Conservation (phyloP, 2,888 invertebrate species). For the Mylabris sibirica region DNA sequence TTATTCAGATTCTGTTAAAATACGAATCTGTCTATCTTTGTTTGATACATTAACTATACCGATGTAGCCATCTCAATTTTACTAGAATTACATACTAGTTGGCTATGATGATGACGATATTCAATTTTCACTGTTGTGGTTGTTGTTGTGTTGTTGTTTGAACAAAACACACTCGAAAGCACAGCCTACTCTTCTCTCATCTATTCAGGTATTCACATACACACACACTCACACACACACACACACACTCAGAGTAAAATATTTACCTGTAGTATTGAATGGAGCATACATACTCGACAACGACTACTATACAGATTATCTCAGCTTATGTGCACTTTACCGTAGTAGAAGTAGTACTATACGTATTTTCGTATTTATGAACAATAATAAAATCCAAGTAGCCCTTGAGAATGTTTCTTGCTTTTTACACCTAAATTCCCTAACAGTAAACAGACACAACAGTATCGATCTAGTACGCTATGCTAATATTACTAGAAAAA, state of each 20-base stretch:
- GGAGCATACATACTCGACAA: slow-evolving; percentile 36
- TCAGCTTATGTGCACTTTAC: slow-evolving; percentile 31
- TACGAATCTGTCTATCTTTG: slow-evolving; percentile 10
- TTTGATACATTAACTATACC: background rate
- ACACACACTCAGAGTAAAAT: slow-evolving; percentile 10
- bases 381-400: slow-evolving; percentile 12
- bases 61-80: background rate
- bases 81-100: background rate
- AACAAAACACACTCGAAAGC: slow-evolving; percentile 41
- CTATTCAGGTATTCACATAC: background rate
- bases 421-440: slow-evolving; percentile 6
- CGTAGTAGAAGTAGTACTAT: background rate
- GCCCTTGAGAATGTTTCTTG: slow-evolving; percentile 9
- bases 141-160: slow-evolving; percentile 35
- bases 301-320: slow-evolving; percentile 31
- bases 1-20: slow-evolving; percentile 51
- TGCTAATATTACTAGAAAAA: background rate
- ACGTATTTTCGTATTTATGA: too few species aligned
- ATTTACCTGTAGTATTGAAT: slow-evolving; percentile 34
- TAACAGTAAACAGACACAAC: background rate
- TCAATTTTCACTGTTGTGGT: slow-evolving; percentile 13
- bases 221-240: background rate
- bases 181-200: slow-evolving; percentile 32
- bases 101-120: slow-evolving; percentile 11
- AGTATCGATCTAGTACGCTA: background rate